Evolutionary conservation across 2,888 invertebrate species (phyloP).

Genomic region (Drosophila rellima): DNA sequence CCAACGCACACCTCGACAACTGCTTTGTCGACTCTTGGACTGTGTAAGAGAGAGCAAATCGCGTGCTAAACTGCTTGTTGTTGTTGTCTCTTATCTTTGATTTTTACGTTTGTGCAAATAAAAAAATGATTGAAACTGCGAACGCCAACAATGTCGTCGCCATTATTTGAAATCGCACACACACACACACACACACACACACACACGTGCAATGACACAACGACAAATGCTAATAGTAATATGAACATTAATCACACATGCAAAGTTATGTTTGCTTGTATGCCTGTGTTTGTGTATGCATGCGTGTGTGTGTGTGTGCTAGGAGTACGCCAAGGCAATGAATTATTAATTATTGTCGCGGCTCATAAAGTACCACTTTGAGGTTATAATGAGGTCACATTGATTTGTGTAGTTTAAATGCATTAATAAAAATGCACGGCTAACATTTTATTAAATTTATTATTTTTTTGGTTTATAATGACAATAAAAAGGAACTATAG

Average conservation of each 20-base stretch:
- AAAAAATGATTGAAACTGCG: conserved; percentile 40
- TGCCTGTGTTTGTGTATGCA: not conserved
- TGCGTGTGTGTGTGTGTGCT: not conserved
- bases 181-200: conserved; percentile 7
- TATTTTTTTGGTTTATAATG: not conserved
- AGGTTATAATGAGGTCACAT: conserved; percentile 23
- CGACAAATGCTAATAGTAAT: conserved; percentile 19
- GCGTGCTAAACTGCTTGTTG: conserved; percentile 18
- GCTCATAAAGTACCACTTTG: conserved; percentile 17
- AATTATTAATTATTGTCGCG: conserved; percentile 25
- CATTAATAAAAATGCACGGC: not conserved
- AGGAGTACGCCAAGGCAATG: conserved; percentile 6
- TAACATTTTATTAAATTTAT: not conserved
- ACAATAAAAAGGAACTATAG: not conserved
- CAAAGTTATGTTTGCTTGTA: not conserved
- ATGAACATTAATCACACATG: conserved; percentile 5
- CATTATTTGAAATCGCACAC: conserved; percentile 17
- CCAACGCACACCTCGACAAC: conserved; percentile 14
- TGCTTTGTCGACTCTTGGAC: conserved; percentile 18
- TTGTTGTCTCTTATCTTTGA: conserved; percentile 31
- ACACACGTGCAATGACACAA: not conserved
- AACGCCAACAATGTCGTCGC: conserved; percentile 17
- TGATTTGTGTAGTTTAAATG: conserved; percentile 3
- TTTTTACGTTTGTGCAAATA: conserved; percentile 35
- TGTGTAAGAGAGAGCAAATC: conserved; percentile 12